Evolutionary conservation across 2,888 invertebrate species (phyloP).

Genomic region (Chrysomela aeneicollis): DNA sequence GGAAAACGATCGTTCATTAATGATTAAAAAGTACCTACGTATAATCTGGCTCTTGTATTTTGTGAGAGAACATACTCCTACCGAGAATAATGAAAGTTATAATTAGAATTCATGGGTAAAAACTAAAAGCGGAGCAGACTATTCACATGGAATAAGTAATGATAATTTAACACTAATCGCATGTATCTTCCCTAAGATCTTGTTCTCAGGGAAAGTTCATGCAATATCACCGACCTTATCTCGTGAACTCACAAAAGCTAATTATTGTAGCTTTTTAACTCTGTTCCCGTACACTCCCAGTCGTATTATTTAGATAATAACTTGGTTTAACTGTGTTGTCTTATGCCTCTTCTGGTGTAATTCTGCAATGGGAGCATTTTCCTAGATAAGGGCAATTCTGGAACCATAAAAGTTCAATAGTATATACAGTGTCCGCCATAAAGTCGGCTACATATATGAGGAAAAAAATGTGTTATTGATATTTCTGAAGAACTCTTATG

Average conservation of each 20-base stretch:
- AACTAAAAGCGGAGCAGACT: constrained; percentile 38
- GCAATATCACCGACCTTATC: constrained; percentile 48
- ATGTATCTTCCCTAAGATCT: constrained; percentile 50
- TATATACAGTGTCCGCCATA: too few relatives aligned
- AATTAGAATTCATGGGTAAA: constrained; percentile 46
- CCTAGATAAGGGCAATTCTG: too few relatives aligned
- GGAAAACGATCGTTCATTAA: constrained; percentile 10
- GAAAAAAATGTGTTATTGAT: too few relatives aligned
- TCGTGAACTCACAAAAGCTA: constrained; percentile 47
- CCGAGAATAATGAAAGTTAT: constrained; percentile 42
- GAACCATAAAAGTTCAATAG: too few relatives aligned
- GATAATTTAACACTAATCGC: constrained; percentile 50
- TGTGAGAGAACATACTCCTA: constrained; percentile 35
- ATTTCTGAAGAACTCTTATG: too few relatives aligned
- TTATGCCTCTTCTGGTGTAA: constrained; percentile 1
- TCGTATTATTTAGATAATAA: constrained; percentile 41
- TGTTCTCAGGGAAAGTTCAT: constrained; percentile 51
- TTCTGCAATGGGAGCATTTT: neutral
- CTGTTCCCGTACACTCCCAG: constrained; percentile 37
- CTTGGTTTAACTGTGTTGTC: constrained; percentile 20
- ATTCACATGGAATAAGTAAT: constrained; percentile 51
- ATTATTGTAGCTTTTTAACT: constrained; percentile 49
- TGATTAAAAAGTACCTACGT: constrained; percentile 29
- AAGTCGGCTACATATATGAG: too few relatives aligned
- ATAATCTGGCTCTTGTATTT: constrained; percentile 27